Base-by-base conservation (phyloP, 2,888 invertebrate species). In the Diarsia mendica region DNA sequence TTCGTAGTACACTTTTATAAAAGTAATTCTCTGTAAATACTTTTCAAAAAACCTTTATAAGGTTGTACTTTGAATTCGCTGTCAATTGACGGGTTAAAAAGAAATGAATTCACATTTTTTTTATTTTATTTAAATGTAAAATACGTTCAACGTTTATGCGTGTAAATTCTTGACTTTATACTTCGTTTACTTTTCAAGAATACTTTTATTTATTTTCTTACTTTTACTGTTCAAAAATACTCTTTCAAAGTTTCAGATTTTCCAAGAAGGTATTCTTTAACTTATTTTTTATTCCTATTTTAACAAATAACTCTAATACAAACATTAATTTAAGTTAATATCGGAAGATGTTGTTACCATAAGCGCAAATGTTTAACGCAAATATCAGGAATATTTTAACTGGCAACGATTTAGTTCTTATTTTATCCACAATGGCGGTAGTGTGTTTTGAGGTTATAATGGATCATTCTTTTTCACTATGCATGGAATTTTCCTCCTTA, bases 271-370 rank as follows among this genome's bases (percentile, higher is more conserved):
- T 96, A 90, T 92, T 93, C 91, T 93, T 91, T 89, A 81, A 91
- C 91, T 93, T 92, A 90, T 28, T 92, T 92, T 93, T 90, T 91
- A 88, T 91, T 88, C 87, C 78, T 85, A 77, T 70, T 90, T 92
- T 94, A 94, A 95, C 94, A 94, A 93, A 92, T 95, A 95, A 95
- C 94, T 94, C 93, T 95, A 94, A 93, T 94, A 86, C 92, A 92
- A 93, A 92, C 85, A 90, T 91, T 93, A 93, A 89, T 91, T 89
- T 91, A 88, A 89, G 86, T 78, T 89, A 89, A 86, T 90, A 89
- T 85, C 85, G 90, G 92, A 93, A 91, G 89, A 92, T 92, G 91
- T 94, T 93, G 89, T 92, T 93, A 93, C 92, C 92, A 93, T 92
- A 85, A 82, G 75, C 80, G 80, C 79, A 87, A 81, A 80, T 80